Evolutionary conservation across 1,140 invertebrate genomes (phyloP).

Genomic region (Anoplophora glabripennis): DNA sequence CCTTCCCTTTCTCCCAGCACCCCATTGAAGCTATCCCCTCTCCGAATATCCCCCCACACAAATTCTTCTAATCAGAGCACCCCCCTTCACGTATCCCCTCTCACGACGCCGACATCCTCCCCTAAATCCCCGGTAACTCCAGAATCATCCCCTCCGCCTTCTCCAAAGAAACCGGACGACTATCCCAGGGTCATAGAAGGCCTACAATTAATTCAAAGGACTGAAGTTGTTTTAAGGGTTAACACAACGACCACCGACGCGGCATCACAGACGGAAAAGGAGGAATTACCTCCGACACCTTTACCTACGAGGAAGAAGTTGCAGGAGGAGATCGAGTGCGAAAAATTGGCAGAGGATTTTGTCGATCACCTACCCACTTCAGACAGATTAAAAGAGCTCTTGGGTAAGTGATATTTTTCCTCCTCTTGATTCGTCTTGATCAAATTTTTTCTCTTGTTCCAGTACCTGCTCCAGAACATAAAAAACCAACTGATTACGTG

Average conservation of each 20-base stretch:
- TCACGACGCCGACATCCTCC: conserved; percentile 31
- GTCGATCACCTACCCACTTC: conserved; percentile 66
- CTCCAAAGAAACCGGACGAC: conserved; percentile 38
- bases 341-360: conserved; percentile 70
- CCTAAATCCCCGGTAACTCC: conserved; percentile 36
- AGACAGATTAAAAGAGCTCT: conserved; percentile 67
- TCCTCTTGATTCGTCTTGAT: not conserved
- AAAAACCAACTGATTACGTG: conserved; percentile 76
- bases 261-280: conserved; percentile 62
- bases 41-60: conserved; percentile 16
- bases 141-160: conserved; percentile 40
- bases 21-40: conserved; percentile 20
- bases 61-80: conserved; percentile 18
- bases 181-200: conserved; percentile 53
- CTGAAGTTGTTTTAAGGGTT: conserved; percentile 60
- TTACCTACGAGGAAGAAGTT: conserved; percentile 55
- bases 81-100: conserved; percentile 20
- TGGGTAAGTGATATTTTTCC: conserved; percentile 54
- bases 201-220: conserved; percentile 59
- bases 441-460: conserved; percentile 31
- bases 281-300: conserved; percentile 41
- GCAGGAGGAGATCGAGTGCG: conserved; percentile 79
- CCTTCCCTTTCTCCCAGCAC: conserved; percentile 25
- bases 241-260: conserved; percentile 60
- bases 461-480: conserved; percentile 69